phyloP scores from a whole-genome alignment of 2,113 vertebrate species.

The Hystrix brachyura region DNA sequence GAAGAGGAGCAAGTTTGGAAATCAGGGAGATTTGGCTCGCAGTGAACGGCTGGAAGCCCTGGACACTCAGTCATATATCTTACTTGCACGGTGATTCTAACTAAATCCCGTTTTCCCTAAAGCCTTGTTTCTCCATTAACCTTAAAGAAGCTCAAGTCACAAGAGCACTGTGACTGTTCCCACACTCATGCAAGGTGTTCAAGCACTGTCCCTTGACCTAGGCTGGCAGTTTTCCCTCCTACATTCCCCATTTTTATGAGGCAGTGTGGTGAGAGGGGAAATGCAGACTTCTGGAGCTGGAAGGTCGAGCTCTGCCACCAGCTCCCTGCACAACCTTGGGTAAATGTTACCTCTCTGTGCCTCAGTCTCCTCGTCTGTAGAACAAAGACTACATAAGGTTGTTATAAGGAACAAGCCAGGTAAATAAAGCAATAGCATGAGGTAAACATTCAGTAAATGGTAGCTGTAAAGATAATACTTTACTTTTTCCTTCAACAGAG shows the following conservation, averaged over 20 bases:
- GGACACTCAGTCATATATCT: neutral
- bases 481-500: fast-evolving
- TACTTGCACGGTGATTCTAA: neutral
- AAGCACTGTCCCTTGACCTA: fast-evolving
- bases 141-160: neutral
- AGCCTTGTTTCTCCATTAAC: neutral
- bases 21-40: fast-evolving
- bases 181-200: neutral
- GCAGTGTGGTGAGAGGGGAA: neutral
- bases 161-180: no score
- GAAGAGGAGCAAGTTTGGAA: neutral
- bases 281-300: no score
- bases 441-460: no score
- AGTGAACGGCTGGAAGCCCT: neutral
- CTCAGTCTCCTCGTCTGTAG: neutral
- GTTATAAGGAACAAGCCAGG: neutral
- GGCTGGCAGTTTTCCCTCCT: neutral
- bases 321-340: neutral
- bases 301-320: neutral
- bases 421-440: neutral
- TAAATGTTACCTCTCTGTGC: neutral
- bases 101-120: neutral
- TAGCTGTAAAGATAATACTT: neutral
- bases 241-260: no score
- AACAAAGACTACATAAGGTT: no score